phyloP scores from a whole-genome alignment of 2,888 invertebrate species.

The Minunthozetes semirufus region DNA sequence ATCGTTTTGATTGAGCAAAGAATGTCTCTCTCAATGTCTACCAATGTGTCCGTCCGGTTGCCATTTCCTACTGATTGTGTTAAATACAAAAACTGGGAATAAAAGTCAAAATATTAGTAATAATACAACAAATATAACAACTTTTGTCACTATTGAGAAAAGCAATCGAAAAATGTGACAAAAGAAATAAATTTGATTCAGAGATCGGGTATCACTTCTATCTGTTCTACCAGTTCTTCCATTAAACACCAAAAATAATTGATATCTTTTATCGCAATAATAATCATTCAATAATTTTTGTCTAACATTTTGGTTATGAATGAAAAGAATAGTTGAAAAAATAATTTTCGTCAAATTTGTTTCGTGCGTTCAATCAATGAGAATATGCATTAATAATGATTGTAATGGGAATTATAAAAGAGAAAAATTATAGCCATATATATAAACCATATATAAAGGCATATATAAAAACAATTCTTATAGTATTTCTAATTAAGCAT shows the following conservation, averaged over 20 bases:
- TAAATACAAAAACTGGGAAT: neutral
- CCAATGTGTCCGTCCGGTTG: conserved; percentile 9
- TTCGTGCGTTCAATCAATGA: neutral
- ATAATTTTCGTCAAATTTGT: neutral
- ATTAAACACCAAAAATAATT: too few species aligned
- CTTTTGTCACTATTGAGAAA: too few species aligned
- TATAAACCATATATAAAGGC: neutral
- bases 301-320: neutral
- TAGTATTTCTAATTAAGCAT: conserved; percentile 26
- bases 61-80: conserved; percentile 2
- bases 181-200: too few species aligned
- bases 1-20: conserved; percentile 21
- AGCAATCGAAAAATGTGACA: too few species aligned
- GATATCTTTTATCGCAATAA: neutral
- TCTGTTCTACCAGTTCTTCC: too few species aligned
- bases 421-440: neutral
- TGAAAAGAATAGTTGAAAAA: neutral
- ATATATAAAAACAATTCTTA: neutral
- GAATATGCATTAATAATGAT: conserved; percentile 17
- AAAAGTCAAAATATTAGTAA: neutral
- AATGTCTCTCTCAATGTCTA: too few species aligned
- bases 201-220: too few species aligned
- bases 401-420: conserved; percentile 21
- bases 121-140: neutral
- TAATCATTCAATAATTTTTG: neutral